These are phyloP conservation scores for Lasiommata megera DNA, from an alignment of 2,888 invertebrate genomes.

Conservation along the genomic window DNA sequence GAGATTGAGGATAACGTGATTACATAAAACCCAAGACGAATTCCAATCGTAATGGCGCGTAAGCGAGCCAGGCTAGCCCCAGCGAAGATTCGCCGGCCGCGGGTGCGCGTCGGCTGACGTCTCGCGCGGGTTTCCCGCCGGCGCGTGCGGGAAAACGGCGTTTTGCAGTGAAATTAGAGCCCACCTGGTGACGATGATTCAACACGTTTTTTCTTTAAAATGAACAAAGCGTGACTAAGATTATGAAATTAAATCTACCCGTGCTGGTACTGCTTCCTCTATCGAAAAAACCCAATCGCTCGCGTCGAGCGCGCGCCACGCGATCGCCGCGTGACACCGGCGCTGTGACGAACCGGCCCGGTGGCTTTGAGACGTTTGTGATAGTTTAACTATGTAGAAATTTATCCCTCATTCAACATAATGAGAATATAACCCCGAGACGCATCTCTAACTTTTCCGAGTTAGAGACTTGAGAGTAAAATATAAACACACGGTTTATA, in stretches of 20 bases:
- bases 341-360: background rate
- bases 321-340: background rate
- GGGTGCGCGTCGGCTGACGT: background rate
- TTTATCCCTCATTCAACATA: too few species aligned
- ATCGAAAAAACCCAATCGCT: conserved; percentile 21
- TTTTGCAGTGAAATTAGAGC: background rate
- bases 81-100: background rate
- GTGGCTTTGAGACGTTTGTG: too few species aligned
- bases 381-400: too few species aligned
- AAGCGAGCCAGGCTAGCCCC: background rate
- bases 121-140: conserved; percentile 4
- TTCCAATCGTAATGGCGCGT: background rate
- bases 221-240: conserved; percentile 19
- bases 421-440: too few species aligned
- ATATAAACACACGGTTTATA: too few species aligned
- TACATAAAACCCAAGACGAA: conserved; percentile 10
- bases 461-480: too few species aligned
- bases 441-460: too few species aligned
- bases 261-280: conserved; percentile 14
- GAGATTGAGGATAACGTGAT: conserved; percentile 8
- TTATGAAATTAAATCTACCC: conserved; percentile 25
- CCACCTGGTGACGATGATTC: conserved; percentile 14
- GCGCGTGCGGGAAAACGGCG: conserved; percentile 14
- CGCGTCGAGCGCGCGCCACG: conserved; percentile 11
- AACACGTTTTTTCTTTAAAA: conserved; percentile 21